These are phyloP conservation scores for Frieseomelitta varia DNA, from an alignment of 1,140 invertebrate species.

Conservation along the genomic window DNA sequence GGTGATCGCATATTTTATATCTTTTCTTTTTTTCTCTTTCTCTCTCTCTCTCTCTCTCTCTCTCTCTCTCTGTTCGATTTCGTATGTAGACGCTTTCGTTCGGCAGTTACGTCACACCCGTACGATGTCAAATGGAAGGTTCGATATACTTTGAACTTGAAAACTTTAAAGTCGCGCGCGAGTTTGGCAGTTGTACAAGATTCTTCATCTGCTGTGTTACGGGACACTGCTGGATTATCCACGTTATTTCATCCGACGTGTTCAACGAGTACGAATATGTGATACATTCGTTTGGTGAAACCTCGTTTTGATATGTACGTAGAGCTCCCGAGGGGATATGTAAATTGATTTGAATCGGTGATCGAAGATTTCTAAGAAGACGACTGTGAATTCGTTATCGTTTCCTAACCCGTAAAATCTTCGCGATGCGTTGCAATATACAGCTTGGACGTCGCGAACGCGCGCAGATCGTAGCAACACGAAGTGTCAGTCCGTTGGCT, in stretches of 20 bases:
- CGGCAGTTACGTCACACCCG: conserved; percentile 8
- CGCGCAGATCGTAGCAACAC: conserved; percentile 4
- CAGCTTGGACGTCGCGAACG: not conserved
- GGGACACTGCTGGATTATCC: not conserved
- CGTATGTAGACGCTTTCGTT: conserved; percentile 7
- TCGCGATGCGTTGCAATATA: not conserved
- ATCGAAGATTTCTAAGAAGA: conserved; percentile 4
- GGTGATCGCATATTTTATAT: conserved; percentile 3
- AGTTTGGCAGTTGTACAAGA: not conserved
- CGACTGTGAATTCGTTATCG: not conserved
- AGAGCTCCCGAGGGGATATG: conserved; percentile 30
- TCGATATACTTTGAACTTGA: conserved; percentile 23
- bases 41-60: not conserved
- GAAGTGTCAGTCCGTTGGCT: not conserved
- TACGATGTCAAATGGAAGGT: conserved; percentile 23
- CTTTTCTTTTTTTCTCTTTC: too few relatives aligned
- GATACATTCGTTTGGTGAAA: not conserved
- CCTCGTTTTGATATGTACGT: conserved; percentile 43
- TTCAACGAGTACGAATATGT: conserved; percentile 10
- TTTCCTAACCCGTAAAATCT: not conserved
- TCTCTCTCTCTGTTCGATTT: not conserved
- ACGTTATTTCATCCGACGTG: not conserved
- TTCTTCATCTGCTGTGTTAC: too few relatives aligned
- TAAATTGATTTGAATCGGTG: conserved; percentile 30
- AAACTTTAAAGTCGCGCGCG: conserved; percentile 9